Conservation (phyloP, 2,113 vertebrate species). For the Embiotoca jacksoni region DNA sequence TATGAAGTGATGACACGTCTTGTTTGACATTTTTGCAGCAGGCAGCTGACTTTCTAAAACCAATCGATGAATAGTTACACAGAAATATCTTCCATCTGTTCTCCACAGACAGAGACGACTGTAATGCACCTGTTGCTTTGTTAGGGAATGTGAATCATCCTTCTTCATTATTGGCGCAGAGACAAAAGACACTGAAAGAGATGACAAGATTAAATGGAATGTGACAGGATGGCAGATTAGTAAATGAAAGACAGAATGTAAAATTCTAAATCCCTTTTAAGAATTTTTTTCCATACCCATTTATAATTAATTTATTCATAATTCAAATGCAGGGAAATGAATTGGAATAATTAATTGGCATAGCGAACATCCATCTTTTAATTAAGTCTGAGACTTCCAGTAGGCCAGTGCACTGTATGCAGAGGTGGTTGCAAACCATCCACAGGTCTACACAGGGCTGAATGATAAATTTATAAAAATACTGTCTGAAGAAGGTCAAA, state of each 20-base stretch:
- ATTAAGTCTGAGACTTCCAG: constrained; percentile 64
- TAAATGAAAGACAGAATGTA: constrained; percentile 4
- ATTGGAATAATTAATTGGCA: constrained; percentile 43
- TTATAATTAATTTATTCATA: constrained; percentile 25
- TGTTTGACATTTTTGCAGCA: constrained; percentile 15
- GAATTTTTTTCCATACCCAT: constrained; percentile 7
- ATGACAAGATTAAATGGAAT: constrained; percentile 25
- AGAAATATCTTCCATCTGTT: constrained; percentile 26
- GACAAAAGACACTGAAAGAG: not conserved
- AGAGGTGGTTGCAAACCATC: constrained; percentile 59
- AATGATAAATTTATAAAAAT: constrained; percentile 73
- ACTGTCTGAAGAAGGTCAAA: constrained; percentile 73
- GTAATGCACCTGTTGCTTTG: not conserved
- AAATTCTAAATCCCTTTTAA: not conserved
- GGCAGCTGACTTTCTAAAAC: constrained; percentile 8
- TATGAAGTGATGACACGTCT: not conserved
- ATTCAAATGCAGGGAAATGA: constrained; percentile 8
- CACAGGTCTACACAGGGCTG: constrained; percentile 71
- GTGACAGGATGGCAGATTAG: constrained; percentile 14
- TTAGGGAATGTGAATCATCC: constrained; percentile 3
- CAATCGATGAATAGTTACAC: not conserved
- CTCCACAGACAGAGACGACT: constrained; percentile 11
- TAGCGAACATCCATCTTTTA: constrained; percentile 72
- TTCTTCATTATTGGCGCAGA: constrained; percentile 1
- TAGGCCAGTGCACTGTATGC: constrained; percentile 36